phyloP scores from a whole-genome alignment of 2,113 vertebrate genomes.

The Meleagris gallopavo region DNA sequence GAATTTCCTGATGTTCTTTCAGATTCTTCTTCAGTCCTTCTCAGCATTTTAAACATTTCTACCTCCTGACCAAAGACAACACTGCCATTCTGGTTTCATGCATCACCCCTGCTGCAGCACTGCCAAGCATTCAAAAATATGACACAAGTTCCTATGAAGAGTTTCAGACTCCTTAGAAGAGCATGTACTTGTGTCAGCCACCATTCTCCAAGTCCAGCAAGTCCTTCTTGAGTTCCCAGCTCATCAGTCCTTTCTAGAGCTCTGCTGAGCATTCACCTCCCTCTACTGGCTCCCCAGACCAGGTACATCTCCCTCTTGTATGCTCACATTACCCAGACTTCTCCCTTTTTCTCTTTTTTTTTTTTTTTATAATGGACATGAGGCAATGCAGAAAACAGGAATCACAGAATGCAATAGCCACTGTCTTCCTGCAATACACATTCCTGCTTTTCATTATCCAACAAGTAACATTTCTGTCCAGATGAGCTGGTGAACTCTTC shows the following conservation, averaged over 20 bases:
- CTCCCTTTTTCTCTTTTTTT: neutral
- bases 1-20: neutral
- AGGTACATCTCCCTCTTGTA: neutral
- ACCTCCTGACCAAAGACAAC: rapidly evolving
- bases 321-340: rapidly evolving
- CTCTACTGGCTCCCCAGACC: rapidly evolving
- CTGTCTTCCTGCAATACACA: neutral
- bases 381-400: neutral
- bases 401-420: neutral
- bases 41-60: neutral
- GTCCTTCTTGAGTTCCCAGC: neutral
- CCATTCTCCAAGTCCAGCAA: neutral
- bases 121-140: neutral
- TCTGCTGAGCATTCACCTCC: neutral
- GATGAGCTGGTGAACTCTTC: neutral
- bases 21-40: neutral
- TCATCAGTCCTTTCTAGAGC: neutral
- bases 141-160: neutral
- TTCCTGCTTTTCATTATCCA: neutral
- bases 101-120: neutral
- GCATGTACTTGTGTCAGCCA: neutral
- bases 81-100: neutral
- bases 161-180: neutral
- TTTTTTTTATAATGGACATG: neutral
- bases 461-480: neutral